These are phyloP conservation scores for Melinaea marsaeus DNA, from an alignment of 2,888 invertebrate genomes.

Conservation along the genomic window DNA sequence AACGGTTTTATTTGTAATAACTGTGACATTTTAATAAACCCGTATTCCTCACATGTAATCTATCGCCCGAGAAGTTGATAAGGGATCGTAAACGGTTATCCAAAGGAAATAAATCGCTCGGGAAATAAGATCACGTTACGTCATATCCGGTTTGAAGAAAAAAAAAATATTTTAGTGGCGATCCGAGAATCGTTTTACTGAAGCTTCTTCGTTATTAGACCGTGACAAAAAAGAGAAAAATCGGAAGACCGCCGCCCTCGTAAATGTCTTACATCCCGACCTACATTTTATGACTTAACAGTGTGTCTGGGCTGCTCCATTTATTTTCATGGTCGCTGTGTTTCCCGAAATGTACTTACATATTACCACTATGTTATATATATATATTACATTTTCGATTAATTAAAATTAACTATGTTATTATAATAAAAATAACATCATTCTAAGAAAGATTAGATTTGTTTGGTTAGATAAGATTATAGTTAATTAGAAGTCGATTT, in stretches of 20 bases:
- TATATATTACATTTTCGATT: too few relatives aligned
- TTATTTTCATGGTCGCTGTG: constrained; percentile 24
- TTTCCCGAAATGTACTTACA: constrained; percentile 1
- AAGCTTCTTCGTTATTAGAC: constrained; percentile 42
- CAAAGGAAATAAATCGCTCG: constrained; percentile 25
- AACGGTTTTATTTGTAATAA: neutral
- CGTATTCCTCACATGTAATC: too few relatives aligned
- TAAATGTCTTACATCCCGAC: constrained; percentile 28
- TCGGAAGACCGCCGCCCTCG: constrained; percentile 35
- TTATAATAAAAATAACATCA: too few relatives aligned
- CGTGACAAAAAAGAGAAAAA: constrained; percentile 43
- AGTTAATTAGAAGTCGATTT: too few relatives aligned
- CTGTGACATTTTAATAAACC: too few relatives aligned
- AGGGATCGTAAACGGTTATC: constrained; percentile 36
- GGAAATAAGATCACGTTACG: constrained; percentile 40
- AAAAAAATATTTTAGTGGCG: constrained; percentile 30
- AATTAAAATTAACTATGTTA: too few relatives aligned
- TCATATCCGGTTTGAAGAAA: constrained; percentile 32
- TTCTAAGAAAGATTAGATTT: too few relatives aligned
- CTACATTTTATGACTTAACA: constrained; percentile 30
- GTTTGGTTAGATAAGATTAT: too few relatives aligned
- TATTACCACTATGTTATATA: neutral
- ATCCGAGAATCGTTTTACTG: constrained; percentile 29
- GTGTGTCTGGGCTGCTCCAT: constrained; percentile 25
- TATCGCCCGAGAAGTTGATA: constrained; percentile 7